A percentile compares a stretch with the other conserved stretches of the same genome.
These are phyloP conservation scores for Plagiodera versicolora DNA, from an alignment of 2,888 invertebrate species.

Conservation along the genomic window DNA sequence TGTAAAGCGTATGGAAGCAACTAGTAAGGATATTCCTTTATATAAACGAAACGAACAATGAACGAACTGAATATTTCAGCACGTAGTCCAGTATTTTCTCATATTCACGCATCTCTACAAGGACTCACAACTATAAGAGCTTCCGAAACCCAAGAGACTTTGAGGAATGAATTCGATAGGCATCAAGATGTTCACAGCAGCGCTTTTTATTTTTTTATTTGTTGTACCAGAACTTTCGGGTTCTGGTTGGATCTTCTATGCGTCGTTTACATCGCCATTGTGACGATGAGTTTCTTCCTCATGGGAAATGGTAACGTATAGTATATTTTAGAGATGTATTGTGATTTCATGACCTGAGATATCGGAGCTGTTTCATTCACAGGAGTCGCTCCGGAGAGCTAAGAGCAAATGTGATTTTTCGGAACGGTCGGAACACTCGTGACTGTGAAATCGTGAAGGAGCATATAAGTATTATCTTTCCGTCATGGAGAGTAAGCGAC, in stretches of 20 bases:
- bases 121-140: slow-evolving; percentile 78
- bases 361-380: no score
- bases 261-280: slow-evolving; percentile 40
- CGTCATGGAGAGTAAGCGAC: no score
- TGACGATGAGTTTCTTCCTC: slow-evolving; percentile 44
- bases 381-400: no score
- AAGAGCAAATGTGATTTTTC: no score
- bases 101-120: slow-evolving; percentile 74
- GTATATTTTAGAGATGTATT: no score
- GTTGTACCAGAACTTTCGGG: slow-evolving; percentile 70
- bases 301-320: slow-evolving; percentile 38
- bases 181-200: slow-evolving; percentile 71
- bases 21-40: slow-evolving; percentile 57
- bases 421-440: no score
- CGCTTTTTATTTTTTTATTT: slow-evolving; percentile 69
- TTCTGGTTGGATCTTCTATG: slow-evolving; percentile 64
- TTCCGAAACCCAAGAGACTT: slow-evolving; percentile 64
- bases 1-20: slow-evolving; percentile 70
- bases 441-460: no score
- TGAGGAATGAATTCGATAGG: slow-evolving; percentile 66
- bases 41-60: neutral
- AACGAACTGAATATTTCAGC: slow-evolving; percentile 55
- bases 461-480: no score
- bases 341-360: no score
- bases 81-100: slow-evolving; percentile 77